These are phyloP conservation scores for Origma solitaria DNA, from an alignment of 2,113 vertebrate species.

Conservation along the genomic window DNA sequence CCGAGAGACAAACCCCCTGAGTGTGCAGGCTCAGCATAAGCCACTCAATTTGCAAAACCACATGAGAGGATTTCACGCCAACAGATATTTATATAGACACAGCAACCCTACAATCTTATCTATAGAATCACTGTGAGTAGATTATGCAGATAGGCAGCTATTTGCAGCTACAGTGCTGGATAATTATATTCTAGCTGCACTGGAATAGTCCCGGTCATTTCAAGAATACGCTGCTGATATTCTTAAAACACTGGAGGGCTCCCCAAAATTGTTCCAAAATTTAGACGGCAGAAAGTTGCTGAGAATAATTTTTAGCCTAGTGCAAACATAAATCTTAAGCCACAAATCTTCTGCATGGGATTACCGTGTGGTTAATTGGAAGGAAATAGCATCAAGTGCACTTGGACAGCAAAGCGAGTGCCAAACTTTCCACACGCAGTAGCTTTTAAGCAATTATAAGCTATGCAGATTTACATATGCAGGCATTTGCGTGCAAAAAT, in stretches of 20 bases:
- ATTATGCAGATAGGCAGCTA: neutral
- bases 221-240: neutral
- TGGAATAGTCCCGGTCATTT: neutral
- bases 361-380: conserved; percentile 3
- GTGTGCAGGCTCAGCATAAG: neutral
- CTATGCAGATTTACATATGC: neutral
- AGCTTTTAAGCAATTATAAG: neutral
- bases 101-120: neutral
- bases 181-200: neutral
- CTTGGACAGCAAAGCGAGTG: neutral
- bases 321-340: neutral
- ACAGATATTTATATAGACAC: neutral
- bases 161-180: neutral
- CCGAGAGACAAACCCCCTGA: neutral
- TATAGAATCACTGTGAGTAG: neutral
- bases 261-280: neutral
- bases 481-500: neutral
- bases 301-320: neutral
- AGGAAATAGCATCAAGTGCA: neutral
- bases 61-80: neutral
- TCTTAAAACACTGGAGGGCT: neutral
- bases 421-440: neutral
- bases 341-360: neutral
- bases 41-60: neutral
- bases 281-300: neutral